phyloP scores from a whole-genome alignment of 2,797 vertebrate genomes.

The Tapera naevia region DNA sequence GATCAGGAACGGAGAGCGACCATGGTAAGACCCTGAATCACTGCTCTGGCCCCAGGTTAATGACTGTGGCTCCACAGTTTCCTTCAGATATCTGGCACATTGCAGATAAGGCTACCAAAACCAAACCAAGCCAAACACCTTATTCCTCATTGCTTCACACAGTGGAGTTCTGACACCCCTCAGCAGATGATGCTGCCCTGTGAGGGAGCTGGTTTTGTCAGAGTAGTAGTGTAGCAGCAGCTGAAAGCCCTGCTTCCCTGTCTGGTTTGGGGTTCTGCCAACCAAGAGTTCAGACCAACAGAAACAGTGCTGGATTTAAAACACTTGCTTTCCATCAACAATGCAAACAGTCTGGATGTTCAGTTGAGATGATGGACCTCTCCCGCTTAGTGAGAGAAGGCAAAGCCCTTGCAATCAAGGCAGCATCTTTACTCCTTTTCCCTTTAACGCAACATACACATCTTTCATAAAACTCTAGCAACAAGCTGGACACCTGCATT shows the following conservation, averaged over 20 bases:
- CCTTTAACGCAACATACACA: background rate
- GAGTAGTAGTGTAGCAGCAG: background rate
- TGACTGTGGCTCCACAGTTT: background rate
- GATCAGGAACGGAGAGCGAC: conserved; percentile 96
- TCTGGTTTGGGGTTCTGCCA: background rate
- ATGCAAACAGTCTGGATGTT: background rate
- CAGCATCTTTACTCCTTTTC: background rate
- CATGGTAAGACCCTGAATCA: conserved; percentile 84
- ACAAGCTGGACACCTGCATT: background rate
- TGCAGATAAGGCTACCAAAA: background rate
- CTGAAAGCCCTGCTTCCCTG: background rate
- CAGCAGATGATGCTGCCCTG: background rate
- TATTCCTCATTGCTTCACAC: background rate
- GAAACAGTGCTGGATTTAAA: background rate
- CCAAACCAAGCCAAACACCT: background rate
- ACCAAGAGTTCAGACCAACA: background rate
- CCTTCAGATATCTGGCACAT: background rate
- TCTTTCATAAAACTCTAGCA: background rate
- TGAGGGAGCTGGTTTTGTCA: background rate
- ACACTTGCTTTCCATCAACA: background rate
- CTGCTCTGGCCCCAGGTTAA: background rate
- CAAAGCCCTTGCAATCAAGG: background rate
- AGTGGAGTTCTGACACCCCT: background rate
- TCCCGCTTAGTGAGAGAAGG: background rate
- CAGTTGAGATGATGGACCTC: background rate